Percentiles rank a stretch among this genome's conserved stretches.
Evolutionary conservation across 1,140 invertebrate genomes (phyloP).

Genomic region (Lucilia sericata): DNA sequence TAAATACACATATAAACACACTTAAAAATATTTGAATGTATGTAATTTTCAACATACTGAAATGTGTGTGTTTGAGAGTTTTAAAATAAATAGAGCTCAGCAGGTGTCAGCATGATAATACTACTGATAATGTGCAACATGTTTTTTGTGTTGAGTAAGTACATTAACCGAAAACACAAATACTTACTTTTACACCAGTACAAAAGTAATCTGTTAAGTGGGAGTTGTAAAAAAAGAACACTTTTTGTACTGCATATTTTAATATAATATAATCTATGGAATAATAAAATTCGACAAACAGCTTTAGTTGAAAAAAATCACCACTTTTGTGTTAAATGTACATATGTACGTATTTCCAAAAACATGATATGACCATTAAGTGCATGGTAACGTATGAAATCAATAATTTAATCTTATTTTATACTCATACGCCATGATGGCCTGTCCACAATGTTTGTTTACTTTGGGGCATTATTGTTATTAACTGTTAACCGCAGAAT

Average conservation of each 20-base stretch:
- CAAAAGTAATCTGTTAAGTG: neutral
- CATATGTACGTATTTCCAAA: neutral
- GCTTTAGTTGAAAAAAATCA: neutral
- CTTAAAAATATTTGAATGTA: no score
- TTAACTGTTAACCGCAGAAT: neutral
- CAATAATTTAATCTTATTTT: neutral
- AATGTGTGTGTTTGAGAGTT: no score
- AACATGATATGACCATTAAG: neutral
- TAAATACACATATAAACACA: no score
- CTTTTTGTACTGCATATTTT: no score
- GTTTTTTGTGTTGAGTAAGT: neutral
- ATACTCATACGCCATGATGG: neutral
- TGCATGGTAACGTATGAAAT: neutral
- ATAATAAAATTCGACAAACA: neutral
- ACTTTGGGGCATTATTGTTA: neutral
- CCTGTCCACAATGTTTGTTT: neutral
- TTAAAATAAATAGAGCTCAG: neutral
- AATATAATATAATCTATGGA: no score
- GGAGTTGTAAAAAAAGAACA: no score
- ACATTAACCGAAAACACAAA: neutral
- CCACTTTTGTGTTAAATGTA: neutral
- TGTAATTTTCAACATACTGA: no score
- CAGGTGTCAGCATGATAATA: neutral
- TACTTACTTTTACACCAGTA: neutral
- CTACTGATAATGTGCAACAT: neutral